Base-by-base conservation (phyloP, 2,113 vertebrate genomes). In the Dunckerocampus dactyliophorus region DNA sequence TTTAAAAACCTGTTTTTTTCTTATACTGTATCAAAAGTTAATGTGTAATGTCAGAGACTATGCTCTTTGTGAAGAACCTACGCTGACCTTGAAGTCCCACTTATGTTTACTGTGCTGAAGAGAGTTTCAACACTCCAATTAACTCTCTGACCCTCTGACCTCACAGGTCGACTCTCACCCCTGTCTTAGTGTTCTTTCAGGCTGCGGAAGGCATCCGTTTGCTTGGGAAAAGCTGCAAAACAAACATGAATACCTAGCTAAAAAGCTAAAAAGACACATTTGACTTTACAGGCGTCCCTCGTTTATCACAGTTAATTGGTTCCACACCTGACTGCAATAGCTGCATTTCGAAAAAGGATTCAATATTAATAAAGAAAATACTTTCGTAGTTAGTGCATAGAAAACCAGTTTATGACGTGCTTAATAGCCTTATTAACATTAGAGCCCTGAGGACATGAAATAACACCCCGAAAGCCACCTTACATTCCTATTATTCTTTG, bases 211-310 rank as follows among this genome's bases (percentile, higher is more conserved):
- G 34, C 37, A 56, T 31, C 34, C 37, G n/a, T 55, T 55, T 56
- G 19, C 54, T 21, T n/a, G 19, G n/a, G 13, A 56, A 39, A 21
- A 12, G 8, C 19, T 9, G 7, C 13, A 20, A 56, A 39, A 20
- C 17, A 39, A 39, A n/a, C 53, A 20, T 12, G 19, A 28, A 39
- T 5, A 37, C 53, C 34, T n/a, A n/a, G n/a, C 14, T 37, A 34
- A 56, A 7, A 39, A 39, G 53, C 53, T 20, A 55, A 55, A n/a
- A 55, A 39, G 14, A 52, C 53, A 55, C 34, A 42, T 17, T 56
- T 7, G 34, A 17, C 11, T 28, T 3, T 28, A 28, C 24, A 28
- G 24, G 2, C 24, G 24, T 28, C 24, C 5, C 24, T 28, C 24
- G 24, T 28, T 28, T 28, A 28, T 28, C 24, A 28, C 5, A 5